Evolutionary conservation across 2,888 invertebrate species (phyloP).

Genomic region (Laspeyria flexula): DNA sequence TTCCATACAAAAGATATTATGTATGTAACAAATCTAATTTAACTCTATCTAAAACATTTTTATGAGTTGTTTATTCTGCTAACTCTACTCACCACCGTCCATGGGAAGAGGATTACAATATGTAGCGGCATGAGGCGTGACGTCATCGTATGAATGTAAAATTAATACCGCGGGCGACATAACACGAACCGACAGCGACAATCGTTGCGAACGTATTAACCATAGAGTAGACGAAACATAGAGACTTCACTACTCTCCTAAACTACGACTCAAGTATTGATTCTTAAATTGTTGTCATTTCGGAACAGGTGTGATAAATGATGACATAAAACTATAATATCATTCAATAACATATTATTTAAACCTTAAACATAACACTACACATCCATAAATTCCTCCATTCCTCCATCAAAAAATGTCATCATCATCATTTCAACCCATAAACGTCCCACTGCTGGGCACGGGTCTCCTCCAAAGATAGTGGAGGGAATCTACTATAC

Average conservation of each 20-base stretch:
- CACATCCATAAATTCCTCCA: too few relatives aligned
- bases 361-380: too few relatives aligned
- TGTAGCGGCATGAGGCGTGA: constrained; percentile 57
- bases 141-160: constrained; percentile 79
- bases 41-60: neutral
- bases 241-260: constrained; percentile 3
- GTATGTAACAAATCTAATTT: neutral
- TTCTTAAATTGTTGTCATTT: too few relatives aligned
- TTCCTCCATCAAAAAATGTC: too few relatives aligned
- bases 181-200: constrained; percentile 73
- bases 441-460: too few relatives aligned
- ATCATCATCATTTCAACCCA: too few relatives aligned
- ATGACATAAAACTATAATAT: too few relatives aligned
- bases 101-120: constrained; percentile 75
- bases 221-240: constrained; percentile 23
- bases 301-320: too few relatives aligned
- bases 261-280: neutral
- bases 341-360: too few relatives aligned
- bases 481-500: too few relatives aligned
- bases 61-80: constrained; percentile 45
- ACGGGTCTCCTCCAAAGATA: too few relatives aligned
- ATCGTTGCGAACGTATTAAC: constrained; percentile 70
- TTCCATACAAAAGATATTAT: too few relatives aligned
- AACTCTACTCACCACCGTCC: constrained; percentile 49
- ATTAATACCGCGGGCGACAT: constrained; percentile 77